These are phyloP conservation scores for Gnatocerus cornutus DNA, from an alignment of 2,888 invertebrate species.

Conservation along the genomic window DNA sequence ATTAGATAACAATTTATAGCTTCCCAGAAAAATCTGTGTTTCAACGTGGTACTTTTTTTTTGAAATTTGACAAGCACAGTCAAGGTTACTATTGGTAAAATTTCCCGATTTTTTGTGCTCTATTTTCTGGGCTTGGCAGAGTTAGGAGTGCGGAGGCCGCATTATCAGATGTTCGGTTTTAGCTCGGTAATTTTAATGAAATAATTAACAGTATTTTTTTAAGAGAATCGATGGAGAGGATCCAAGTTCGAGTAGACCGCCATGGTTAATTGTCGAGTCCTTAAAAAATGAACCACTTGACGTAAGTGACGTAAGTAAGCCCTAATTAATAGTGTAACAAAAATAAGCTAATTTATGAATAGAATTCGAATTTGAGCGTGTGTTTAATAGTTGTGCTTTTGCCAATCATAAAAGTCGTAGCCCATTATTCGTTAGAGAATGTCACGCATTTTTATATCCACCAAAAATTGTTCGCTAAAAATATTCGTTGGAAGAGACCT, in stretches of 20 bases:
- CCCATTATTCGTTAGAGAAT: conserved; percentile 36
- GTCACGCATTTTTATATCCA: conserved; percentile 33
- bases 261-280: conserved; percentile 72
- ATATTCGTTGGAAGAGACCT: conserved; percentile 44
- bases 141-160: conserved; percentile 13
- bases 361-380: conserved; percentile 31
- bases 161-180: conserved; percentile 41
- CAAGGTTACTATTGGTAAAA: conserved; percentile 28
- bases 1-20: conserved; percentile 17
- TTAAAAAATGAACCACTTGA: conserved; percentile 61
- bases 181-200: conserved; percentile 20
- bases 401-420: conserved; percentile 45
- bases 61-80: conserved; percentile 7
- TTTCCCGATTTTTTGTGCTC: background rate
- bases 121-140: background rate
- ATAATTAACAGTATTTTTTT: conserved; percentile 52
- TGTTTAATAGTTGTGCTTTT: conserved; percentile 36
- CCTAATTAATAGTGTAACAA: conserved; percentile 18
- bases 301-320: conserved; percentile 62
- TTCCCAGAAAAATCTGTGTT: conserved; percentile 14
- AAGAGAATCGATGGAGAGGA: conserved; percentile 74
- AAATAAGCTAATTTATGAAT: conserved; percentile 32
- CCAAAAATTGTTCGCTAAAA: conserved; percentile 46
- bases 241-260: conserved; percentile 71
- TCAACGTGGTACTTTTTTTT: conserved; percentile 17